These are phyloP conservation scores for Serilophus lunatus DNA, from an alignment of 2,113 vertebrate genomes.

Conservation along the genomic window DNA sequence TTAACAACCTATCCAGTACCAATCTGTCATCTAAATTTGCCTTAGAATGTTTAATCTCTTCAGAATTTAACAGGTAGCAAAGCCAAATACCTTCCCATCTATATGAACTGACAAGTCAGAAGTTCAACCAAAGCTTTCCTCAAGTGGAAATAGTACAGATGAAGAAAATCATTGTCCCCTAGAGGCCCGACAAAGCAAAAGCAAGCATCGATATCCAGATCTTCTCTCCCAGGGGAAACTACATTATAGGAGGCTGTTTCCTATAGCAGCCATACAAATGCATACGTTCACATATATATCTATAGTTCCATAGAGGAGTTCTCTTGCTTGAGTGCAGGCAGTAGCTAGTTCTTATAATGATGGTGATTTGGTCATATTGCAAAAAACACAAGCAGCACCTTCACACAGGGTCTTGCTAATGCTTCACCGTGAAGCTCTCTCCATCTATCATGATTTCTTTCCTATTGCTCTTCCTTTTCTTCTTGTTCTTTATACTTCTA, in stretches of 20 bases:
- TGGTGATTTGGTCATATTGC: neutral
- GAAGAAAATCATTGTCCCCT: neutral
- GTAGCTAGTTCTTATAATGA: rapidly evolving
- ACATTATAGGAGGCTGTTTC: neutral
- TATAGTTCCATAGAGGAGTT: neutral
- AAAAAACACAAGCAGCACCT: neutral
- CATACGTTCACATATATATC: neutral
- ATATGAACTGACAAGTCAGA: neutral
- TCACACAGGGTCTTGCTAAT: neutral
- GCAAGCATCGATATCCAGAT: neutral
- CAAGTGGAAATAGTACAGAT: neutral
- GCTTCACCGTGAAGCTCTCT: neutral
- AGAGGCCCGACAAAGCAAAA: neutral
- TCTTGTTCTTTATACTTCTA: neutral
- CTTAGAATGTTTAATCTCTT: neutral
- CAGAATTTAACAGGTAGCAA: neutral
- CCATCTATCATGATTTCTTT: neutral
- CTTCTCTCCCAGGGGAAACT: neutral
- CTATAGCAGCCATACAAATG: neutral
- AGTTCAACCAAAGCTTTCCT: neutral
- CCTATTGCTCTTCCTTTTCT: neutral
- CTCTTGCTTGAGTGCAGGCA: neutral
- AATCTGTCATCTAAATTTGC: no score
- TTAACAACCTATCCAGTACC: no score
- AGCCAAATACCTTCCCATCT: neutral